phyloP scores from a whole-genome alignment of 2,797 vertebrate genomes.

The Myotis myotis region DNA sequence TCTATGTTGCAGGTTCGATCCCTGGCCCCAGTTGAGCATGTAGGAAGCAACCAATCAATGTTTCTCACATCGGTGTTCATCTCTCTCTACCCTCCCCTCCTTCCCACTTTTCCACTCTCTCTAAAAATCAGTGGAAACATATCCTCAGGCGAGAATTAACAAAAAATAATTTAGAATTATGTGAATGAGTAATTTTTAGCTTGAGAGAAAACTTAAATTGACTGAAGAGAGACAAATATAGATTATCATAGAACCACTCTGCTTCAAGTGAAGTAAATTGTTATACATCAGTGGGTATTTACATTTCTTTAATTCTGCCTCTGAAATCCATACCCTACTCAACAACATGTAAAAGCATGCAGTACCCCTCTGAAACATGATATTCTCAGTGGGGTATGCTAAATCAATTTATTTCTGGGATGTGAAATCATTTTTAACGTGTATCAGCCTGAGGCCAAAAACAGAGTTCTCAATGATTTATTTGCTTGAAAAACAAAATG shows the following conservation, averaged over 20 bases:
- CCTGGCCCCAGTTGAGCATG: not conserved
- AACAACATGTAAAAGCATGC: not conserved
- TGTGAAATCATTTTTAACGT: not conserved
- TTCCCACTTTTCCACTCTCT: not conserved
- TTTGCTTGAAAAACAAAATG: slow-evolving; percentile 34
- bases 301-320: slow-evolving; percentile 19
- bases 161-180: not conserved
- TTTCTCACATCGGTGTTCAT: no score
- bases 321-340: not conserved
- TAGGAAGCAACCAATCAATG: not conserved
- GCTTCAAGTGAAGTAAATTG: slow-evolving; percentile 23
- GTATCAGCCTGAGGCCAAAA: slow-evolving; percentile 14
- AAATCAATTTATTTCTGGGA: slow-evolving; percentile 39
- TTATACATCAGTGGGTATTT: slow-evolving; percentile 17
- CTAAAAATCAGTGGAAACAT: not conserved
- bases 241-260: not conserved
- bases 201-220: not conserved
- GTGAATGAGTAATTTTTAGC: not conserved
- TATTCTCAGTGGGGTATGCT: not conserved
- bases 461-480: not conserved
- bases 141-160: not conserved
- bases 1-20: not conserved
- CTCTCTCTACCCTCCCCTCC: not conserved
- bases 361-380: not conserved
- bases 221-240: not conserved